Percentiles rank a stretch among this genome's conserved stretches.
Evolutionary conservation across 2,113 vertebrate genomes (phyloP).

Genomic region (Festucalex cinctus): DNA sequence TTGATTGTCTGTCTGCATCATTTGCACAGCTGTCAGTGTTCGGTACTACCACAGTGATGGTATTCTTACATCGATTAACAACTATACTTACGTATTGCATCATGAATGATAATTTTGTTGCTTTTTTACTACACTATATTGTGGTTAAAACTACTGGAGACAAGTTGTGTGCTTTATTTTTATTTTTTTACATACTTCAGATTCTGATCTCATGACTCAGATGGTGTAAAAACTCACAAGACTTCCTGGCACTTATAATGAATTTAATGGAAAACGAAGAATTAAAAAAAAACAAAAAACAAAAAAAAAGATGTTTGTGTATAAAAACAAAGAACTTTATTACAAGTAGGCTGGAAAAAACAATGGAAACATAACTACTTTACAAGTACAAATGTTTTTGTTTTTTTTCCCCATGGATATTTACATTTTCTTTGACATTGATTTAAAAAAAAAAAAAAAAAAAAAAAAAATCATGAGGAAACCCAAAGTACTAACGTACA

Average conservation of each 20-base stretch:
- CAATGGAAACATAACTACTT: constrained; percentile 83
- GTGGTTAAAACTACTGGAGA: too few species aligned
- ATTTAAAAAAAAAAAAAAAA: constrained; percentile 74
- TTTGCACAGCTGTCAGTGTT: too few species aligned
- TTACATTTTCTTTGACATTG: constrained; percentile 76
- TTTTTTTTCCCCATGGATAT: constrained; percentile 65
- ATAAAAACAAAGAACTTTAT: constrained; percentile 92
- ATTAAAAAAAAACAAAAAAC: constrained; percentile 31
- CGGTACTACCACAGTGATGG: too few species aligned
- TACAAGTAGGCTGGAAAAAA: constrained; percentile 80
- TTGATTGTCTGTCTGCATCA: too few species aligned
- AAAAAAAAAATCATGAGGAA: constrained; percentile 68
- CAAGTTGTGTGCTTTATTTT: too few species aligned
- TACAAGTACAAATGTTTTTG: constrained; percentile 85
- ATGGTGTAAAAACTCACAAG: constrained; percentile 42
- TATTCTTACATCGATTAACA: too few species aligned
- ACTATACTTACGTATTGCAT: too few species aligned
- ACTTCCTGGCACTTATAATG: constrained; percentile 51
- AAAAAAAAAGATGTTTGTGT: constrained; percentile 63
- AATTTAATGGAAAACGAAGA: constrained; percentile 49
- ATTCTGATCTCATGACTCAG: not conserved
- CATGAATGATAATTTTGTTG: too few species aligned
- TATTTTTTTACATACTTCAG: too few species aligned
- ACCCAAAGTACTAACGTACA: constrained; percentile 69
- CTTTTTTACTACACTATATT: too few species aligned